Conservation (phyloP, 1,140 invertebrate species). For the Latrodectus geometricus region DNA sequence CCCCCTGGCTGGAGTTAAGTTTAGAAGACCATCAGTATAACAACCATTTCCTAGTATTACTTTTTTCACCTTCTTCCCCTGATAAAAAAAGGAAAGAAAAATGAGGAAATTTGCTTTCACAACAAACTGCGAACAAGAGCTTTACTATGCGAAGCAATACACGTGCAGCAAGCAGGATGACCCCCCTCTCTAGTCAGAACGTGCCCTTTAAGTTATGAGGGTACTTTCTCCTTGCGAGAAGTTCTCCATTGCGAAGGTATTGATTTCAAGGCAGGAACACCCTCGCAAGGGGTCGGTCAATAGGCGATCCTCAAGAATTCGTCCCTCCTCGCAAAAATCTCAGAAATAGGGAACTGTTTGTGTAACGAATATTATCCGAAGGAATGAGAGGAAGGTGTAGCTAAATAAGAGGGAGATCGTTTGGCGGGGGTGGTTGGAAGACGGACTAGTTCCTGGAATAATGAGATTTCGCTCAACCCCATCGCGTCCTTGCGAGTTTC, state of each 20-base stretch:
- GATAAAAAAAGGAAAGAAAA: neutral
- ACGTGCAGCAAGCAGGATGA: neutral
- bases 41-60: neutral
- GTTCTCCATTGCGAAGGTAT: neutral
- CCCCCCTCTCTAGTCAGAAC: conserved; percentile 7
- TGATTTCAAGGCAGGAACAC: neutral
- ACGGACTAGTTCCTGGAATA: neutral
- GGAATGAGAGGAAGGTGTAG: neutral
- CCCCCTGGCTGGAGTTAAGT: too few species aligned
- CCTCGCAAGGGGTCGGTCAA: neutral
- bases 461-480: neutral
- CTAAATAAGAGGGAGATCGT: neutral
- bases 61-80: neutral
- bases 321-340: neutral
- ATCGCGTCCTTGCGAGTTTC: neutral
- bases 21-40: neutral
- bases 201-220: conserved; percentile 53
- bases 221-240: conserved; percentile 29
- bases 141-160: neutral
- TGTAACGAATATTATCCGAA: too few species aligned
- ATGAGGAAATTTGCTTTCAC: conserved; percentile 40
- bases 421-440: neutral
- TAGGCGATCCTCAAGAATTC: neutral
- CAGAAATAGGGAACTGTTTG: neutral
- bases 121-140: neutral